These are phyloP conservation scores for Acanthacorydalis orientalis DNA, from an alignment of 2,888 invertebrate species.

Conservation along the genomic window DNA sequence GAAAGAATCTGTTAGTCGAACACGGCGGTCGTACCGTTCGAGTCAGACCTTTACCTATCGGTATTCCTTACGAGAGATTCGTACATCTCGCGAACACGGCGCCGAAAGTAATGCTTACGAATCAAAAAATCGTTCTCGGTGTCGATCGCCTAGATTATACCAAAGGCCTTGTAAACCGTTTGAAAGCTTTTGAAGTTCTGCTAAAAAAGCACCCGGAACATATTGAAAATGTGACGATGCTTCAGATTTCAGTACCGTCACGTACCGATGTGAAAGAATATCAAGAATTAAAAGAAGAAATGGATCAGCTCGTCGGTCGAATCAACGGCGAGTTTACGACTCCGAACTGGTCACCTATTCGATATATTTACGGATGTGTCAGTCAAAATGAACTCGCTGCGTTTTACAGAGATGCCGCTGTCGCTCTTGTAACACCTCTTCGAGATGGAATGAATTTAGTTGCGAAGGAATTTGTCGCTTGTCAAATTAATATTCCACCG, in stretches of 20 bases:
- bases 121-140: constrained; percentile 68
- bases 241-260: constrained; percentile 80
- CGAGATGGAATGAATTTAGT: constrained; percentile 86
- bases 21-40: constrained; percentile 74
- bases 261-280: constrained; percentile 82
- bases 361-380: constrained; percentile 77
- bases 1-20: constrained; percentile 72
- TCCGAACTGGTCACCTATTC: constrained; percentile 83
- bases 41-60: constrained; percentile 72
- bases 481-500: constrained; percentile 71
- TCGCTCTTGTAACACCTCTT: constrained; percentile 73
- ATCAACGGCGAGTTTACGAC: constrained; percentile 83
- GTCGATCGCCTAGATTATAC: constrained; percentile 84
- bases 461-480: constrained; percentile 84
- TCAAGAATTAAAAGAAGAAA: constrained; percentile 76
- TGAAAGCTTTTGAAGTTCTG: constrained; percentile 68
- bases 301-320: constrained; percentile 74
- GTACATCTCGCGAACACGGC: constrained; percentile 61
- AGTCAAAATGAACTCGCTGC: constrained; percentile 75
- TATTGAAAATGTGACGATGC: constrained; percentile 62
- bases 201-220: constrained; percentile 74
- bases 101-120: constrained; percentile 43
- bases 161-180: constrained; percentile 69
- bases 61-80: constrained; percentile 76
- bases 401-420: constrained; percentile 72